These are phyloP conservation scores for Pelobates cultripes DNA, from an alignment of 2,797 vertebrate species.

Conservation along the genomic window DNA sequence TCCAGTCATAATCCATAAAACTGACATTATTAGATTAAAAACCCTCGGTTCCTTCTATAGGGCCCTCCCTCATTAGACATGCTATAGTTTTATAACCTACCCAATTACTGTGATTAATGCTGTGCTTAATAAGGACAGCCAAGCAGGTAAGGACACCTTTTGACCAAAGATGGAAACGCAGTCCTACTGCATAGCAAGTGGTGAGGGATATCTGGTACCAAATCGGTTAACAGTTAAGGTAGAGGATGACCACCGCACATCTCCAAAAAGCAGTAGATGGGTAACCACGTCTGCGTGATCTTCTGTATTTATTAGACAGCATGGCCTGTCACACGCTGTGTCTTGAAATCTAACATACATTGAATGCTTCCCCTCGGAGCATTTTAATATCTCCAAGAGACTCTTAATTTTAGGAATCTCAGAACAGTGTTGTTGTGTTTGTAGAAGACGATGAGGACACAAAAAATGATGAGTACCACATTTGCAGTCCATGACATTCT, in stretches of 20 bases:
- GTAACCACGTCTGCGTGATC: too few species aligned
- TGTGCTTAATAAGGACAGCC: constrained; percentile 62
- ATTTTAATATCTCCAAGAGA: neutral
- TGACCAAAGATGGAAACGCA: constrained; percentile 55
- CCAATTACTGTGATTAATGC: constrained; percentile 74
- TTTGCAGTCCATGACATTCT: too few species aligned
- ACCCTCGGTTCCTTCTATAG: constrained; percentile 61
- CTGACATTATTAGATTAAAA: constrained; percentile 74
- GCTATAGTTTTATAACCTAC: constrained; percentile 67
- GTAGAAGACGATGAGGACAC: neutral
- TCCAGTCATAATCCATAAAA: constrained; percentile 68
- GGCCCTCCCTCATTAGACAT: constrained; percentile 65
- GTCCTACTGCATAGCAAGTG: too few species aligned
- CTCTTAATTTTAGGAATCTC: neutral
- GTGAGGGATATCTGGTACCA: too few species aligned
- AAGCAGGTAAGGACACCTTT: constrained; percentile 64
- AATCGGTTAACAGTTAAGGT: neutral
- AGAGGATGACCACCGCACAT: neutral
- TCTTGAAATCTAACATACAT: neutral
- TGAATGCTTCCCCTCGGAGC: neutral
- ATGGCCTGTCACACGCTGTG: neutral
- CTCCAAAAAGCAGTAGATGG: neutral
- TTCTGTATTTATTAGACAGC: too few species aligned
- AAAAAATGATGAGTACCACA: too few species aligned
- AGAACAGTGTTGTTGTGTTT: neutral